These are phyloP conservation scores for Bothrops jararaca DNA, from an alignment of 2,113 vertebrate species.

Conservation along the genomic window DNA sequence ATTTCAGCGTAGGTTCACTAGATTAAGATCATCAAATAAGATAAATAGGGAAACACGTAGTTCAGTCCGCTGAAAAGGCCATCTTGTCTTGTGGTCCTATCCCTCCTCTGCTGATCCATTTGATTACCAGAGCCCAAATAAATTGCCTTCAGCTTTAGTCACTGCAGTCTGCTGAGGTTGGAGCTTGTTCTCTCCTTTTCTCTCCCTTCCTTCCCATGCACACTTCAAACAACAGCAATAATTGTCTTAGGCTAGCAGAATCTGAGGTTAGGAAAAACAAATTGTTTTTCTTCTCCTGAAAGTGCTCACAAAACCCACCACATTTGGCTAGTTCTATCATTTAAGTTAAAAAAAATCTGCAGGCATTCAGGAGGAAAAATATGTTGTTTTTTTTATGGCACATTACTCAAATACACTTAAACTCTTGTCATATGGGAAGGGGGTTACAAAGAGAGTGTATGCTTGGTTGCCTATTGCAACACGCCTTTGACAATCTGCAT, in stretches of 20 bases:
- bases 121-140: not conserved
- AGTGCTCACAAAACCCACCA: not conserved
- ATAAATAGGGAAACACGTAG: not conserved
- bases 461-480: conserved; percentile 56
- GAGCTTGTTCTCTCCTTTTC: too few relatives aligned
- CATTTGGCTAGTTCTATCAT: conserved; percentile 3
- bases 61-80: not conserved
- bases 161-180: not conserved
- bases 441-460: conserved; percentile 30
- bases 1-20: not conserved
- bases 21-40: not conserved
- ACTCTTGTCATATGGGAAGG: conserved; percentile 55
- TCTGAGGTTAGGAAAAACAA: not conserved
- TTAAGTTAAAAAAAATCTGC: conserved; percentile 49
- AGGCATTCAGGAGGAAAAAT: conserved; percentile 35
- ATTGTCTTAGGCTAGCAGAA: not conserved
- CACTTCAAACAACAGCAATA: not conserved
- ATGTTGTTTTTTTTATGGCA: conserved; percentile 52
- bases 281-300: not conserved
- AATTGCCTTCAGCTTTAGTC: not conserved
- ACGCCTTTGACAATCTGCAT: conserved; percentile 63
- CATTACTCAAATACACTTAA: conserved; percentile 40
- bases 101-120: not conserved
- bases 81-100: not conserved
- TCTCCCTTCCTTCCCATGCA: not conserved